phyloP scores from a whole-genome alignment of 2,888 invertebrate genomes.

The Hydrotaea cyrtoneurina region DNA sequence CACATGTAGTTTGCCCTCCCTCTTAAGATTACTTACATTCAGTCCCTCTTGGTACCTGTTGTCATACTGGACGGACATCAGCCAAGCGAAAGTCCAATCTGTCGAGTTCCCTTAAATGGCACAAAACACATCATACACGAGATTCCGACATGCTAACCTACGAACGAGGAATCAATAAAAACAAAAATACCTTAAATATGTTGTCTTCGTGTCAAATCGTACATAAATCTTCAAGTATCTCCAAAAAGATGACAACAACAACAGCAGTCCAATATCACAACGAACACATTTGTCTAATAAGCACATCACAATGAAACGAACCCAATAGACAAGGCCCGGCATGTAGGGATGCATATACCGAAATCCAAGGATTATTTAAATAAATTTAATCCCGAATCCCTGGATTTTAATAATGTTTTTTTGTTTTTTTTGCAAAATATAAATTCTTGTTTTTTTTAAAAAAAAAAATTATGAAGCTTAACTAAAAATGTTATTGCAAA shows the following conservation, averaged over 20 bases:
- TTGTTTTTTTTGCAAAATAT: too few relatives aligned
- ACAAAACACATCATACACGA: not conserved
- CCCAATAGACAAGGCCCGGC: not conserved
- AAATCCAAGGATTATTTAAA: too few relatives aligned
- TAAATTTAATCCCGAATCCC: too few relatives aligned
- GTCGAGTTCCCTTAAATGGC: slow-evolving; percentile 7
- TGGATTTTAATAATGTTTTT: too few relatives aligned
- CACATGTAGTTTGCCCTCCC: too few relatives aligned
- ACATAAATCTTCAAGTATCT: slow-evolving; percentile 15
- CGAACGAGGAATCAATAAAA: not conserved
- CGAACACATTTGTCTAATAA: not conserved
- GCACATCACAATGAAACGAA: not conserved
- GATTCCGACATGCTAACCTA: not conserved
- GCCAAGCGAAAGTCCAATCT: not conserved
- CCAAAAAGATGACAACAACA: not conserved
- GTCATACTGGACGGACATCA: not conserved
- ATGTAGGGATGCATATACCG: not conserved
- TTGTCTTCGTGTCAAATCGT: slow-evolving; percentile 26
- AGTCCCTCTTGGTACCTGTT: not conserved
- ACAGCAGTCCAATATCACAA: not conserved
- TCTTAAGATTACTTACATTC: not conserved
- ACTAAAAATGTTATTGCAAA: too few relatives aligned
- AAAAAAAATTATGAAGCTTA: too few relatives aligned
- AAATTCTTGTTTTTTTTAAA: too few relatives aligned
- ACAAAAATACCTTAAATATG: slow-evolving; percentile 6